A percentile compares a stretch with the other conserved stretches of the same genome.
These are phyloP conservation scores for Malacoraja senta DNA, from an alignment of 2,797 vertebrate species.

Conservation along the genomic window DNA sequence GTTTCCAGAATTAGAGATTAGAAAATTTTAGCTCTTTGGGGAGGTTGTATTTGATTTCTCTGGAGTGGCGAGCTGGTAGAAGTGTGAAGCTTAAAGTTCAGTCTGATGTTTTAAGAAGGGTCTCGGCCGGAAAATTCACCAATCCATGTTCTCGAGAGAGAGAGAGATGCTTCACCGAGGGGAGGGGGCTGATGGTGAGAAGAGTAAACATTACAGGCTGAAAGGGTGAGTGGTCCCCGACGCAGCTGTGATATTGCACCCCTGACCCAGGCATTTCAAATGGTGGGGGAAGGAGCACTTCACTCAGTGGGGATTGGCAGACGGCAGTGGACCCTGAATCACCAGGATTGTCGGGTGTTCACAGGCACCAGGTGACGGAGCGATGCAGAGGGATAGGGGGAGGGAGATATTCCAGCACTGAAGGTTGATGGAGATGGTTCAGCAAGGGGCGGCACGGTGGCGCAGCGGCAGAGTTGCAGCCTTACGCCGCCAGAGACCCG, in stretches of 20 bases:
- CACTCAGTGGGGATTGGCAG: neutral
- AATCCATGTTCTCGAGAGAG: no score
- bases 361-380: neutral
- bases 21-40: no score
- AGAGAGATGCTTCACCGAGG: neutral
- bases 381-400: neutral
- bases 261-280: neutral
- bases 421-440: neutral
- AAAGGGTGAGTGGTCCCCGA: neutral
- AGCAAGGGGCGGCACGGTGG: neutral
- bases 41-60: no score
- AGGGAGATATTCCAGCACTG: neutral
- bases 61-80: no score
- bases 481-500: no score
- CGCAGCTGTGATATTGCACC: neutral
- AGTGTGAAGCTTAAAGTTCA: no score
- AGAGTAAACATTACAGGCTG: neutral
- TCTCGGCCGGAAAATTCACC: no score
- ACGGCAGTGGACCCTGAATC: neutral
- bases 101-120: no score
- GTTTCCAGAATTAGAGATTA: no score
- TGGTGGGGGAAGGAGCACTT: neutral
- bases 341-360: neutral
- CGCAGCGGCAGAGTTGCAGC: no score
- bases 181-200: neutral